These are phyloP conservation scores for Saguinus imperator DNA, from an alignment of 2,113 vertebrate genomes.

Conservation along the genomic window DNA sequence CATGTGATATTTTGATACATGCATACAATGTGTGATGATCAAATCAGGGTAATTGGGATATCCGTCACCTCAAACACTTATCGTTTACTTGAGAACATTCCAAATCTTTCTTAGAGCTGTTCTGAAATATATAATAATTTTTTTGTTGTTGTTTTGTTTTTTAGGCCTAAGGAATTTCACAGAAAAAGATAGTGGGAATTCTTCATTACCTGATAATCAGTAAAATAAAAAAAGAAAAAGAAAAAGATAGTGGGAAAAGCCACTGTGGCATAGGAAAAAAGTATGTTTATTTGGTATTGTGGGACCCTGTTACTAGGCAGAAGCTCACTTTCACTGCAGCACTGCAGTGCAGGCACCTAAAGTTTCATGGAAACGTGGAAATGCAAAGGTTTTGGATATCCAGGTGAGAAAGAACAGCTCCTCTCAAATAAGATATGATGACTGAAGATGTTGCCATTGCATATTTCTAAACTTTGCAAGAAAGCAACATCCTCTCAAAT, in stretches of 20 bases:
- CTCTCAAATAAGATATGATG: neutral
- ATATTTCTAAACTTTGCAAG: neutral
- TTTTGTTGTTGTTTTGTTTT: too few species aligned
- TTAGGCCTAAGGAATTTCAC: neutral
- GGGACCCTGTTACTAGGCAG: neutral
- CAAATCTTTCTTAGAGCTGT: neutral
- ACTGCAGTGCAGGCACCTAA: neutral
- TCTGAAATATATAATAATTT: neutral
- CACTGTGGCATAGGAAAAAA: neutral
- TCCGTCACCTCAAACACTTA: neutral
- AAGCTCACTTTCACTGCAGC: neutral
- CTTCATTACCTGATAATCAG: too few species aligned
- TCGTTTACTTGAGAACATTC: neutral
- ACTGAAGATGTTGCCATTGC: neutral
- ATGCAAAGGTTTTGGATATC: neutral
- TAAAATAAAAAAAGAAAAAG: neutral
- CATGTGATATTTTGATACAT: neutral
- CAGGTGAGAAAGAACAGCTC: neutral
- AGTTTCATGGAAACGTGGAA: neutral
- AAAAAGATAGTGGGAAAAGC: neutral
- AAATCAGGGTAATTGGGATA: neutral
- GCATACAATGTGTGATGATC: neutral
- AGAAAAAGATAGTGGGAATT: neutral
- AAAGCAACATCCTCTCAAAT: neutral
- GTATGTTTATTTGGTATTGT: rapidly evolving